phyloP scores from a whole-genome alignment of 2,797 vertebrate species.

The Sebastes cheni region DNA sequence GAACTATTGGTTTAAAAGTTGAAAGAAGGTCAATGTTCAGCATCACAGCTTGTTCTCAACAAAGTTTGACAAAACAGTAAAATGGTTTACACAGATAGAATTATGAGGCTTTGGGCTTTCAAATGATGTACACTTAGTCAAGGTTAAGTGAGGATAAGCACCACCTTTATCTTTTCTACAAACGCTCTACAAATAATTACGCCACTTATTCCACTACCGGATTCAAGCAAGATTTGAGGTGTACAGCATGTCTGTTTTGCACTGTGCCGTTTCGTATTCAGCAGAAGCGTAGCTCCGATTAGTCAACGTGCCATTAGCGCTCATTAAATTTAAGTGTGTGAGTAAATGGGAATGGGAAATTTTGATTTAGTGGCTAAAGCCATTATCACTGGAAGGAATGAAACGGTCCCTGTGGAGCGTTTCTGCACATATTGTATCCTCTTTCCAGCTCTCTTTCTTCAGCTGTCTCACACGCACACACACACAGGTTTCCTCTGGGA shows the following conservation, averaged over 20 bases:
- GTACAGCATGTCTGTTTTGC: not conserved
- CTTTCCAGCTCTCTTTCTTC: not conserved
- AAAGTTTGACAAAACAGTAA: not conserved
- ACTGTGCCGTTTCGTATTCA: conserved; percentile 2
- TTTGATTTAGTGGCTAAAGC: conserved; percentile 58
- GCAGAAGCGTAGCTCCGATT: conserved; percentile 23
- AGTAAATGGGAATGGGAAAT: conserved; percentile 33
- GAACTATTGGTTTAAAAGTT: not conserved
- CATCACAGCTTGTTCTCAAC: not conserved
- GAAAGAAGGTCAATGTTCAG: not conserved
- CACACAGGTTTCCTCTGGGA: conserved; percentile 40
- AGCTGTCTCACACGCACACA: conserved; percentile 5
- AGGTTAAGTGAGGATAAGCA: not conserved
- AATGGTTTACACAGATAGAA: not conserved
- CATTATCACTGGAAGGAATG: conserved; percentile 41
- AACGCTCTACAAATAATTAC: not conserved
- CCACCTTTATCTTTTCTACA: not conserved
- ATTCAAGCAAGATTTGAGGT: not conserved
- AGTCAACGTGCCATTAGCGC: conserved; percentile 15
- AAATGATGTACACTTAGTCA: not conserved
- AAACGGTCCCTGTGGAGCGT: conserved; percentile 52
- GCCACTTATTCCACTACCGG: not conserved
- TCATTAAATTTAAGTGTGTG: conserved; percentile 39
- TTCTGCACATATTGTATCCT: conserved; percentile 32
- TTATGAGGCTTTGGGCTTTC: not conserved